Evolutionary conservation across 1,140 invertebrate species (phyloP).

Genomic region (Polyergus mexicanus): DNA sequence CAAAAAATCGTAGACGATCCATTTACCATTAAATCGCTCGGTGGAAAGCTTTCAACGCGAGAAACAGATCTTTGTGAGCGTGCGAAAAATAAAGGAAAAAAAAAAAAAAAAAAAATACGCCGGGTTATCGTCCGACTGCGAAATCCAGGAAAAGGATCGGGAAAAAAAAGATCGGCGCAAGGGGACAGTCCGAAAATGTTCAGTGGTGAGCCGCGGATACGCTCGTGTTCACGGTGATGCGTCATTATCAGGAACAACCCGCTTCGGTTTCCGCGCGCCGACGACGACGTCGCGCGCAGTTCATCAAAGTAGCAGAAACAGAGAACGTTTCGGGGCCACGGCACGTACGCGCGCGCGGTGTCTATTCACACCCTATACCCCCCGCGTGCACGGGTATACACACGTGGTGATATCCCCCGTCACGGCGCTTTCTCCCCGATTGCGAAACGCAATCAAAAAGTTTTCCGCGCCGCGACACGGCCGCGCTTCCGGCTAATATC

Average conservation of each 20-base stretch:
- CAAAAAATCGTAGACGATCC: neutral
- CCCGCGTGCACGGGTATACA: too few species aligned
- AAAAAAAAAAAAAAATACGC: constrained; percentile 8
- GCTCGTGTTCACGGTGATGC: neutral
- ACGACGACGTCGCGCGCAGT: neutral
- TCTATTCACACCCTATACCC: neutral
- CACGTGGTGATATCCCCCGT: neutral
- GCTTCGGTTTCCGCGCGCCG: neutral
- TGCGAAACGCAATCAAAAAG: constrained; percentile 76
- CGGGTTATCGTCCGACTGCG: constrained; percentile 7
- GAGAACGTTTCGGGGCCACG: neutral
- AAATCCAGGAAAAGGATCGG: neutral
- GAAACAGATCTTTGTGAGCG: constrained; percentile 10
- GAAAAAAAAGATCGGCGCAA: constrained; percentile 4
- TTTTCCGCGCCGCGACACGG: constrained; percentile 53
- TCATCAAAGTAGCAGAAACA: constrained; percentile 25
- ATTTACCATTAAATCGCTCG: neutral
- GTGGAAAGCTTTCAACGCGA: neutral
- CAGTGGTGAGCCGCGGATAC: constrained; percentile 7
- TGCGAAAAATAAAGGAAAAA: constrained; percentile 22
- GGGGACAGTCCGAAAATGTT: constrained; percentile 6
- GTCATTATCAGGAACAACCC: constrained; percentile 33
- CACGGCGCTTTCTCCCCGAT: neutral
- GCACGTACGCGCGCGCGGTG: neutral
- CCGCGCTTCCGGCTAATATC: constrained; percentile 77